Base-by-base conservation (phyloP, 2,797 vertebrate species). In the Sciaenops ocellatus region DNA sequence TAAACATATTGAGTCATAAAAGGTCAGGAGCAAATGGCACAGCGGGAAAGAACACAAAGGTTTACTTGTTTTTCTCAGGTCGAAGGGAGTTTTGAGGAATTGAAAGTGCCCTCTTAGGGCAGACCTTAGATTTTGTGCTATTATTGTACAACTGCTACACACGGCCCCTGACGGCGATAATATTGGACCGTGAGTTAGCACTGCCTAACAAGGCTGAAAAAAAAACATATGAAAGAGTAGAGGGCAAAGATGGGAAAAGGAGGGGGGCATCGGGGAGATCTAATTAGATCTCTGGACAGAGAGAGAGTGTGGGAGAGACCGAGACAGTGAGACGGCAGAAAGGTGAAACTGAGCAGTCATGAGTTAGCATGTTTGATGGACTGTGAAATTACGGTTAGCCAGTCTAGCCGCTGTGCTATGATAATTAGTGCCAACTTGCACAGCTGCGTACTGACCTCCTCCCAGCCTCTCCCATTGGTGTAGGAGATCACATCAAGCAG, bases 401-500 rank as follows among this genome's bases (percentile, higher is more conserved):
- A 0, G 26, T 78, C 67, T 78, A 42, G 77, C 62, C 22, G 28
- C 65, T 28, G 41, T 22, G 16, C 71, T 77, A 20, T 22, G 30
- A 56, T 81, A 83, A 81, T 85, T 76, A 76, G 66, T 5, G 17
- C 3, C 61, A 38, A 28, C 76, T 66, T 4, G 16, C 62, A 55
- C 66, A 59, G 81, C 66, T 56, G 15, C 42, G 55, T 10, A 91
- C 97, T 96, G 90, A 98, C 98, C 95, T 98, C 97, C 93, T 98
- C 98, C 98, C 98, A 98, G 68, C 92, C 97, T 63, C 96, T 93
- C 51, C 97, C 96, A 17, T 96, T 96, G 85, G 92, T 97, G 87
- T 98, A 97, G 74, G 97, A 97, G 93, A 99, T 97, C 85, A 99
- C 97, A 6, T 98, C 97, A 0, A 99, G 94, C 51, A 97, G 96